Conservation (phyloP, 1,140 invertebrate species). For the Eriocheir sinensis region DNA sequence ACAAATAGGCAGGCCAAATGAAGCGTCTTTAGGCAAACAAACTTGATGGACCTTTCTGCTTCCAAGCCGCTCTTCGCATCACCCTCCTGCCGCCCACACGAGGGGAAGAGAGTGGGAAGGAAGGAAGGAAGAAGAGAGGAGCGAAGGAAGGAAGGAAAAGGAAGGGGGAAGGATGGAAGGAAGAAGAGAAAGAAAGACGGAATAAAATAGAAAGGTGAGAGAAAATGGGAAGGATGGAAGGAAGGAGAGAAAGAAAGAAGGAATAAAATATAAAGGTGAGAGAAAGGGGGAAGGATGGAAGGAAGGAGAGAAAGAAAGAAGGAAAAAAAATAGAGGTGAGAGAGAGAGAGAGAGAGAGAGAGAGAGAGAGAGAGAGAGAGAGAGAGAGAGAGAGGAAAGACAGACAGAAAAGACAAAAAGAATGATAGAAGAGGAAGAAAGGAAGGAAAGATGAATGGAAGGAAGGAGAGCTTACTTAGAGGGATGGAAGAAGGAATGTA, state of each 20-base stretch:
- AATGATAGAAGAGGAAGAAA: too few relatives aligned
- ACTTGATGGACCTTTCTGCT: too few relatives aligned
- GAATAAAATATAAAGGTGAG: background rate
- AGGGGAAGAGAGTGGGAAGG: background rate
- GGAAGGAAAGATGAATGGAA: too few relatives aligned
- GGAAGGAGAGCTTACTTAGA: too few relatives aligned
- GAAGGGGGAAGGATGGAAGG: background rate
- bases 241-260: background rate
- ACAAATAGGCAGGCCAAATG: too few relatives aligned
- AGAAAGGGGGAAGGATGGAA: background rate
- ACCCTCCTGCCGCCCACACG: background rate
- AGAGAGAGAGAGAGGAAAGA: too few relatives aligned
- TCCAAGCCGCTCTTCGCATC: background rate
- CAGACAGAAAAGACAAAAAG: too few relatives aligned
- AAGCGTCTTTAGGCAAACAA: too few relatives aligned
- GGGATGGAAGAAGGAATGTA: too few relatives aligned
- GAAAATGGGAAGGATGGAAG: background rate
- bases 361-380: background rate
- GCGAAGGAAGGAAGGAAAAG: background rate
- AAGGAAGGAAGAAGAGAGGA: background rate
- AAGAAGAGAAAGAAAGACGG: background rate
- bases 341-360: background rate
- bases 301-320: background rate
- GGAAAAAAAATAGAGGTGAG: background rate
- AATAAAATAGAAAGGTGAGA: background rate